A percentile compares a stretch with the other conserved stretches of the same genome.
Evolutionary conservation across 2,113 vertebrate genomes (phyloP).

Genomic region (Chascanopsetta lugubris): DNA sequence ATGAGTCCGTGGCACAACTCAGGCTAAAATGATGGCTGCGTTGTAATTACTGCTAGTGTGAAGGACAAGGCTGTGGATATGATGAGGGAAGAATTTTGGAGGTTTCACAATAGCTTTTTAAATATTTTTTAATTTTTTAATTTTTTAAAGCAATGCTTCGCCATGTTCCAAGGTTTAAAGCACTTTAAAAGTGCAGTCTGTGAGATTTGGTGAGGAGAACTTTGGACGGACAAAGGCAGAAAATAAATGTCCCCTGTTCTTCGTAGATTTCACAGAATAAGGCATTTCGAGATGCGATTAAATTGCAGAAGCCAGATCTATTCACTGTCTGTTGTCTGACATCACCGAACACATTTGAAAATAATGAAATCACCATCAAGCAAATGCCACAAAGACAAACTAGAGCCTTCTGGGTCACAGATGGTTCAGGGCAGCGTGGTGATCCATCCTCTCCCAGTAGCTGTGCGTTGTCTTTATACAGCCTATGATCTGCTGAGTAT

Average conservation of each 20-base stretch:
- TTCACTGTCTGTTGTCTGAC: conserved; percentile 3
- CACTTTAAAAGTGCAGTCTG: no score
- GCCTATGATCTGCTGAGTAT: not conserved
- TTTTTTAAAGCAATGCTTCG: no score
- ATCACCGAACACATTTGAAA: not conserved
- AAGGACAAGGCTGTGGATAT: no score
- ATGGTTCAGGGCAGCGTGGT: conserved; percentile 5
- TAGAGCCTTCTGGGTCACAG: not conserved
- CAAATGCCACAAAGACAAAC: conserved; percentile 2
- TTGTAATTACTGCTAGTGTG: not conserved
- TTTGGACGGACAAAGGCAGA: no score
- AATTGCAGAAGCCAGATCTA: not conserved
- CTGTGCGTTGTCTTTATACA: not conserved
- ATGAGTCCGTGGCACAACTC: not conserved
- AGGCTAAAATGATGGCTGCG: not conserved
- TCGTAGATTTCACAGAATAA: not conserved
- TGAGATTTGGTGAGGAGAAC: no score
- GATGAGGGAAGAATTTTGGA: not conserved
- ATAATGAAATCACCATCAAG: conserved; percentile 7
- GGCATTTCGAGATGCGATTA: not conserved
- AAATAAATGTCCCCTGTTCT: not conserved
- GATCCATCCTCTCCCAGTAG: not conserved
- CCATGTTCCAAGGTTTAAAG: no score
- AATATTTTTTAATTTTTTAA: not conserved
- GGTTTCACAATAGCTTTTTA: not conserved